Conservation (phyloP, 2,888 invertebrate species). For the Seira musarum region DNA sequence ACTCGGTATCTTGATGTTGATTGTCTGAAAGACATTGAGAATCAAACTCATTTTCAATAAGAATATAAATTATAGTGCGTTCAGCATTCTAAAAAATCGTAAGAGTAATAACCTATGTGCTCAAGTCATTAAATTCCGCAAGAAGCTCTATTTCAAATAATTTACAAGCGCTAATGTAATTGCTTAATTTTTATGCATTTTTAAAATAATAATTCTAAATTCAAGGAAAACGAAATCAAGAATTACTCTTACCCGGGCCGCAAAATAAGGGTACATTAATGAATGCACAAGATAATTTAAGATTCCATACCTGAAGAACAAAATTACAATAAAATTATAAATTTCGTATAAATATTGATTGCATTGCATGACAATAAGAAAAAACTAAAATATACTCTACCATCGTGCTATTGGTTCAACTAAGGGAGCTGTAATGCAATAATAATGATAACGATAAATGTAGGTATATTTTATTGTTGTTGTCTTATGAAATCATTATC, state of each 20-base stretch:
- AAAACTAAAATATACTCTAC: slow-evolving; percentile 71
- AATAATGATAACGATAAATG: neutral
- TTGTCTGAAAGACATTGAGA: neutral
- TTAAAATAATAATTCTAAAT: no score
- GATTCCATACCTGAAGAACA: slow-evolving; percentile 84
- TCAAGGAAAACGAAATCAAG: no score
- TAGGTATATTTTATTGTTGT: no score
- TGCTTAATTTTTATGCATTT: no score
- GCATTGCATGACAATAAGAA: neutral
- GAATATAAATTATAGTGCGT: no score
- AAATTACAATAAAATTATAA: neutral
- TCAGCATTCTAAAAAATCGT: no score
- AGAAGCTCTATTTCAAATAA: no score
- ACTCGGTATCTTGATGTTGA: neutral
- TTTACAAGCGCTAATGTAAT: no score
- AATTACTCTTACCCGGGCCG: neutral
- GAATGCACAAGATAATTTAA: slow-evolving; percentile 93
- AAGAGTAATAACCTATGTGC: no score
- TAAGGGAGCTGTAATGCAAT: slow-evolving; percentile 80
- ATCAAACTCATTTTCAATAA: neutral
- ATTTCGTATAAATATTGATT: neutral
- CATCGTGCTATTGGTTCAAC: slow-evolving; percentile 91
- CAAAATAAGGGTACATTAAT: slow-evolving; percentile 53
- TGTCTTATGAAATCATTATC: neutral
- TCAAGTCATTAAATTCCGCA: no score